Evolutionary conservation across 2,888 invertebrate genomes (phyloP).

Genomic region (Tipula lateralis): DNA sequence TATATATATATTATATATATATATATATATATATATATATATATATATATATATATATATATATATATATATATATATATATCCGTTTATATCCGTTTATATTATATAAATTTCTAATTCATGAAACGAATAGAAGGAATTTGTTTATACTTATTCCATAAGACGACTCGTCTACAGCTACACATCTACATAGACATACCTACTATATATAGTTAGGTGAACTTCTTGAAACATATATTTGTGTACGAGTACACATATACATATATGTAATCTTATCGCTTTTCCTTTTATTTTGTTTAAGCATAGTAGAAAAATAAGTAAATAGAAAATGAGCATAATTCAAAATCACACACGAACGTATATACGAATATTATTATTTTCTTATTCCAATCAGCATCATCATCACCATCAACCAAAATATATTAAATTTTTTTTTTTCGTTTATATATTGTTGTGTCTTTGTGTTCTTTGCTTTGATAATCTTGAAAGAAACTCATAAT

Average conservation of each 20-base stretch:
- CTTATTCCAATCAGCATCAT: neutral
- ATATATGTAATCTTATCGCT: neutral
- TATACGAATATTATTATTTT: neutral
- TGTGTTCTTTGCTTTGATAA: neutral
- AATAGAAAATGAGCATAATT: neutral
- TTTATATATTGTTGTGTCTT: neutral
- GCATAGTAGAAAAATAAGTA: neutral
- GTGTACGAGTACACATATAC: neutral
- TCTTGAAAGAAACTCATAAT: neutral
- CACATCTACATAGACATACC: neutral
- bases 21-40: no score
- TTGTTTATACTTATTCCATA: neutral
- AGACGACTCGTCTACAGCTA: neutral
- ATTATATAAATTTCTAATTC: neutral
- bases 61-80: neutral
- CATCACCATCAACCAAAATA: neutral
- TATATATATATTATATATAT: no score
- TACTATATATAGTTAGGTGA: neutral
- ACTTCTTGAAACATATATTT: neutral
- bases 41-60: neutral
- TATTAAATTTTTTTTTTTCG: neutral
- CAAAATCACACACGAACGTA: slow-evolving; percentile 11
- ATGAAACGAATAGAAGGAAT: neutral
- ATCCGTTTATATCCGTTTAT: no score
- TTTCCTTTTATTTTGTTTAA: neutral